Evolutionary conservation across 2,797 vertebrate genomes (phyloP).

Genomic region (Myotis myotis): DNA sequence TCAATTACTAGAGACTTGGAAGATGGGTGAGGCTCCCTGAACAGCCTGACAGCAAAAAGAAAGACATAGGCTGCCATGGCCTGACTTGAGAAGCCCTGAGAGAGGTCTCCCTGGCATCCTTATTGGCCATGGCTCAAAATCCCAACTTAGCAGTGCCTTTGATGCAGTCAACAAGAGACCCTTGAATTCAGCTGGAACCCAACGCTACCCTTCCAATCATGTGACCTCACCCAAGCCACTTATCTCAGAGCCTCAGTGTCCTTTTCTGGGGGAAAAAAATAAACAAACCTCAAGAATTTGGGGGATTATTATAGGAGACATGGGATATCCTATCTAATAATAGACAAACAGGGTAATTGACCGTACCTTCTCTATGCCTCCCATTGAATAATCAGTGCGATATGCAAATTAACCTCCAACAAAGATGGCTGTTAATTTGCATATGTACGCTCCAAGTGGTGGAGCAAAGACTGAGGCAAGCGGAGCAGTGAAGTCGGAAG

Average conservation of each 20-base stretch:
- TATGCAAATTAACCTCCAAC: no score
- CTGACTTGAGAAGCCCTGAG: background rate
- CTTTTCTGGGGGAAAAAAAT: background rate
- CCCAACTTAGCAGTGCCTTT: background rate
- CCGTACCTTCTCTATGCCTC: no score
- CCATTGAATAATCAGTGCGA: no score
- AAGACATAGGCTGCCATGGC: fast-evolving
- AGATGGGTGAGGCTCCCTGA: background rate
- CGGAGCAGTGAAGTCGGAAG: no score
- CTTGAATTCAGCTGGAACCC: background rate
- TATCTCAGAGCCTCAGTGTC: background rate
- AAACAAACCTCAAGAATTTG: background rate
- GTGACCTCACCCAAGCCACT: background rate
- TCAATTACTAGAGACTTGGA: background rate
- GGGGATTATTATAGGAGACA: background rate
- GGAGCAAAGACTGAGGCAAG: no score
- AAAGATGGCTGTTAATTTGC: no score
- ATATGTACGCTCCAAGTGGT: no score
- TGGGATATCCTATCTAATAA: background rate
- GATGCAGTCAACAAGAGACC: background rate
- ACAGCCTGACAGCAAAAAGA: background rate
- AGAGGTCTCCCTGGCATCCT: background rate
- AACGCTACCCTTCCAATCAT: background rate
- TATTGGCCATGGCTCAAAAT: background rate
- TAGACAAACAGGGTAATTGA: no score